phyloP scores from a whole-genome alignment of 1,140 invertebrate genomes.

The Drosophila paulistorum region DNA sequence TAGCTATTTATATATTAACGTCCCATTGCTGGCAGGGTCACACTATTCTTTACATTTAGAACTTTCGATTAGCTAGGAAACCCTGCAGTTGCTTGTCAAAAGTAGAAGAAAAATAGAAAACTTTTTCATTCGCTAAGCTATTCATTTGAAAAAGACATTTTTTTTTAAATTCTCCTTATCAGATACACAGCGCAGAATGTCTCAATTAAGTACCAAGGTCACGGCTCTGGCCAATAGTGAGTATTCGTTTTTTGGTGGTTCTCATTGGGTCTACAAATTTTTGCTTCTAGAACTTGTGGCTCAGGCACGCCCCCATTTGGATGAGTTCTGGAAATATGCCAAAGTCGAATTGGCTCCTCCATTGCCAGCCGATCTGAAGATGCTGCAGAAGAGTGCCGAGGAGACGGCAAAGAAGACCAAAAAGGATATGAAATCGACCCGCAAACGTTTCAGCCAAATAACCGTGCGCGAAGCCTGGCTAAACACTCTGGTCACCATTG shows the following conservation, averaged over 20 bases:
- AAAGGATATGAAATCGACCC: conserved; percentile 84
- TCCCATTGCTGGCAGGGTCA: background rate
- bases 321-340: conserved; percentile 93
- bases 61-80: background rate
- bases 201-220: conserved; percentile 46
- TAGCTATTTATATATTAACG: background rate
- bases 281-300: conserved; percentile 84
- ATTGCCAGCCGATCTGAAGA: conserved; percentile 90
- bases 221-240: conserved; percentile 59
- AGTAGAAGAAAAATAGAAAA: background rate
- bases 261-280: too few relatives aligned
- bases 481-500: conserved; percentile 93
- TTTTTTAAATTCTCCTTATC: background rate
- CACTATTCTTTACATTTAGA: background rate
- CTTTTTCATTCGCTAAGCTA: background rate
- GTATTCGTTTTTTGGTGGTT: conserved; percentile 15
- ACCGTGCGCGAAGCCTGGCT: conserved; percentile 94
- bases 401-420: conserved; percentile 88
- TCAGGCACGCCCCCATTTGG: conserved; percentile 88
- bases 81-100: background rate
- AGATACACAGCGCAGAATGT: conserved; percentile 34
- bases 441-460: conserved; percentile 90
- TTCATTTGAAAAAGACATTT: background rate
- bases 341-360: conserved; percentile 96
- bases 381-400: conserved; percentile 89